These are phyloP conservation scores for Tragelaphus strepsiceros DNA, from an alignment of 2,113 vertebrate genomes.

Conservation along the genomic window DNA sequence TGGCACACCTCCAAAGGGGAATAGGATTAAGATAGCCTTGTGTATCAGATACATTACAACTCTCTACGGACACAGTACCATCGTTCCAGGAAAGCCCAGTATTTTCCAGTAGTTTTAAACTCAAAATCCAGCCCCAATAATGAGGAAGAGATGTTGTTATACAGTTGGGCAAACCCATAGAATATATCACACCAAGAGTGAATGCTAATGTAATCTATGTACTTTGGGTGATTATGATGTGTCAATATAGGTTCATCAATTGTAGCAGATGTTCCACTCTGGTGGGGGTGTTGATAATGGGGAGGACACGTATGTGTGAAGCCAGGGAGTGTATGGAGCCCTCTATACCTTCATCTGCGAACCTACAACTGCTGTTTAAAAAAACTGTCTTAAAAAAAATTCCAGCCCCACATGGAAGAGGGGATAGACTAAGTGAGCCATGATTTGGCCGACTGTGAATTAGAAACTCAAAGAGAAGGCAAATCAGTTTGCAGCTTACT, in stretches of 20 bases:
- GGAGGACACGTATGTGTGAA: background rate
- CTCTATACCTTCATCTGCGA: background rate
- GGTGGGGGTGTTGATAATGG: background rate
- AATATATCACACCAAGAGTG: background rate
- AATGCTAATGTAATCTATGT: background rate
- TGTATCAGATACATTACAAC: no score
- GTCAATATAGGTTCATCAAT: background rate
- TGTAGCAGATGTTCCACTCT: background rate
- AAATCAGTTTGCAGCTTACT: background rate
- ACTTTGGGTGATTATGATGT: background rate
- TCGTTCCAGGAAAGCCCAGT: background rate
- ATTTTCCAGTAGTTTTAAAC: background rate
- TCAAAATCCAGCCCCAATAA: background rate
- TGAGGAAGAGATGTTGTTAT: background rate
- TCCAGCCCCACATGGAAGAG: background rate
- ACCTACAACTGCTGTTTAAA: background rate
- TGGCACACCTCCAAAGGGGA: background rate
- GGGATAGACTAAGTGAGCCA: background rate
- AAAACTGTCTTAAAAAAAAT: background rate
- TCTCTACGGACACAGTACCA: background rate
- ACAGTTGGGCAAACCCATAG: background rate
- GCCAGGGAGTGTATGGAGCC: no score
- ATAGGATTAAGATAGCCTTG: background rate
- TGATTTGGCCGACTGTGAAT: background rate
- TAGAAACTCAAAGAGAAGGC: background rate